These are phyloP conservation scores for Ectropis grisescens DNA, from an alignment of 1,140 invertebrate species.

Conservation along the genomic window DNA sequence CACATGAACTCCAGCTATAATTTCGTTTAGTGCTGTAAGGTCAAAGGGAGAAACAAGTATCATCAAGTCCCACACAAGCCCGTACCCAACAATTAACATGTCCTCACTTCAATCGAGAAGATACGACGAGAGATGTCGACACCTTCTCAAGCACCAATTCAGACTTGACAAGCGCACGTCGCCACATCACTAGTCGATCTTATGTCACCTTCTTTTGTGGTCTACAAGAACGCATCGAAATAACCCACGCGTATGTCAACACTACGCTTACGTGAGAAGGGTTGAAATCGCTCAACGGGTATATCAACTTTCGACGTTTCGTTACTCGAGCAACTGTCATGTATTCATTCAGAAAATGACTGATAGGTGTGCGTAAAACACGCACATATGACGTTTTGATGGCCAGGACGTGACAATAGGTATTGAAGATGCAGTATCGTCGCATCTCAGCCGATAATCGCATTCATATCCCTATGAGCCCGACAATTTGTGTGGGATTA, in stretches of 20 bases:
- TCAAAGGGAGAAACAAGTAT: too few relatives aligned
- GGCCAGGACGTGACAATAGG: conserved; percentile 32
- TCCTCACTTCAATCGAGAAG: conserved; percentile 50
- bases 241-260: conserved; percentile 30
- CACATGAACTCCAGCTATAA: too few relatives aligned
- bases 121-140: conserved; percentile 48
- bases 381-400: conserved; percentile 38
- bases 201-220: too few relatives aligned
- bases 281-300: conserved; percentile 42
- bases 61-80: conserved; percentile 25
- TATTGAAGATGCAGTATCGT: conserved; percentile 53
- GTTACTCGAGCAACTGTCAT: conserved; percentile 49
- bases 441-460: conserved; percentile 52
- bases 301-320: conserved; percentile 33
- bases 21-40: too few relatives aligned
- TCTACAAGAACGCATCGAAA: too few relatives aligned
- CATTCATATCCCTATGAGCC: conserved; percentile 38
- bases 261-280: conserved; percentile 33
- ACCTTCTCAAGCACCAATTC: conserved; percentile 48
- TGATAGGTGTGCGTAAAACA: conserved; percentile 35
- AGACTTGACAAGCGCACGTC: conserved; percentile 46
- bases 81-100: conserved; percentile 54
- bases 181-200: conserved; percentile 44
- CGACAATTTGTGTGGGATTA: conserved; percentile 55
- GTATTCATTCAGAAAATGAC: conserved; percentile 43